Percentiles rank a stretch among this genome's conserved stretches.
These are phyloP conservation scores for Drosophila asahinai DNA, from an alignment of 1,140 invertebrate genomes.

Conservation along the genomic window DNA sequence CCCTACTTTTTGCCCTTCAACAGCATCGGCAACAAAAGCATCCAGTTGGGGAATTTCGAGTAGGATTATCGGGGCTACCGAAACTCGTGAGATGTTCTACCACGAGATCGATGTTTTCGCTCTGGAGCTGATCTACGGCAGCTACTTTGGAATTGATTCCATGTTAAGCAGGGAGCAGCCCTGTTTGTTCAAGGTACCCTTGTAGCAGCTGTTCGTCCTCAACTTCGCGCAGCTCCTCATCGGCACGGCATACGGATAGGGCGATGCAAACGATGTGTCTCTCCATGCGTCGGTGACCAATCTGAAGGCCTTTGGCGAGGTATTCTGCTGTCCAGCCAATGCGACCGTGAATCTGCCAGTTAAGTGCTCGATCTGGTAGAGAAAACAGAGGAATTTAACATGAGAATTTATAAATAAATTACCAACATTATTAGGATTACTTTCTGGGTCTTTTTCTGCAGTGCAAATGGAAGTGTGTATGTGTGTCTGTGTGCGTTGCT, in stretches of 20 bases:
- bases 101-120: neutral
- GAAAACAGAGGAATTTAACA: no score
- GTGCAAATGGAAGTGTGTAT: slow-evolving; percentile 28
- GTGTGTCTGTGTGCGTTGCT: slow-evolving; percentile 60
- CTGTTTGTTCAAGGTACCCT: neutral
- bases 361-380: neutral
- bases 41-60: neutral
- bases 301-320: neutral
- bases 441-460: neutral
- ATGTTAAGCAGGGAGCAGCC: neutral
- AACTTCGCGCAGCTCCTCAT: neutral
- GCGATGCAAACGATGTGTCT: neutral
- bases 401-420: no score
- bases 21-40: neutral
- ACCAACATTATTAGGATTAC: no score
- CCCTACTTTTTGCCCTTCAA: neutral
- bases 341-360: neutral
- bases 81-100: neutral
- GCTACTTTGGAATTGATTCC: neutral
- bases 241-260: neutral
- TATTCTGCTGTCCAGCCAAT: neutral
- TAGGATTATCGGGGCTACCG: neutral
- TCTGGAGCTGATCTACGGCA: neutral
- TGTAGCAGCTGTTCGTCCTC: neutral
- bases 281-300: neutral